Conservation (phyloP, 1,140 invertebrate species). For the Diuraphis noxia region DNA sequence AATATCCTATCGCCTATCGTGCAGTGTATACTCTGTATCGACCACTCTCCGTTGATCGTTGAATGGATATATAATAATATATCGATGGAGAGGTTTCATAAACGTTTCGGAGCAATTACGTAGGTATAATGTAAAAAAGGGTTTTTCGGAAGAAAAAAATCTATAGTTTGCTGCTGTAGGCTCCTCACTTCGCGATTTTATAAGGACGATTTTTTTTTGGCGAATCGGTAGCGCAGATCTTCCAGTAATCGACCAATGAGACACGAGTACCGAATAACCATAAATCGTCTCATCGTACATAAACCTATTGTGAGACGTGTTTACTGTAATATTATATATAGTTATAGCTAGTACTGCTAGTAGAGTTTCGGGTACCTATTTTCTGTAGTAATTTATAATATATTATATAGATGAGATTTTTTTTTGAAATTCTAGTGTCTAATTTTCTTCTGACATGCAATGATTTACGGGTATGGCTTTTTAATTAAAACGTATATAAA, state of each 20-base stretch:
- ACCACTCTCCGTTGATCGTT: not conserved
- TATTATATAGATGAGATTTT: not conserved
- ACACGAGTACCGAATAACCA: not conserved
- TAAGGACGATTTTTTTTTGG: not conserved
- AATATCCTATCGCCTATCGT: not conserved
- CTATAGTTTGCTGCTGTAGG: not conserved
- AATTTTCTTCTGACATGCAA: not conserved
- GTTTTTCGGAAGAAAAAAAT: not conserved
- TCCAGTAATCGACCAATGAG: not conserved
- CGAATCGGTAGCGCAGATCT: not conserved
- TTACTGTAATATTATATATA: not conserved
- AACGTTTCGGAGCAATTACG: not conserved
- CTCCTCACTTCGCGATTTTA: not conserved
- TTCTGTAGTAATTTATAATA: not conserved
- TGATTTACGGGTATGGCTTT: conserved; percentile 14
- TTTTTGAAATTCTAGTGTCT: not conserved
- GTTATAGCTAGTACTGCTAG: too few relatives aligned
- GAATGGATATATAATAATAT: too few relatives aligned
- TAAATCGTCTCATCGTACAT: not conserved
- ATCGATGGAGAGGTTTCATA: not conserved
- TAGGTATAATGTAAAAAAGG: not conserved
- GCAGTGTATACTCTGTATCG: too few relatives aligned
- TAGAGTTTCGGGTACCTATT: not conserved
- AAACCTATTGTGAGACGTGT: not conserved
- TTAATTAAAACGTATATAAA: not conserved